A percentile compares a stretch with the other conserved stretches of the same genome.
phyloP scores from a whole-genome alignment of 2,113 vertebrate species.

The Hippocampus barbouri region DNA sequence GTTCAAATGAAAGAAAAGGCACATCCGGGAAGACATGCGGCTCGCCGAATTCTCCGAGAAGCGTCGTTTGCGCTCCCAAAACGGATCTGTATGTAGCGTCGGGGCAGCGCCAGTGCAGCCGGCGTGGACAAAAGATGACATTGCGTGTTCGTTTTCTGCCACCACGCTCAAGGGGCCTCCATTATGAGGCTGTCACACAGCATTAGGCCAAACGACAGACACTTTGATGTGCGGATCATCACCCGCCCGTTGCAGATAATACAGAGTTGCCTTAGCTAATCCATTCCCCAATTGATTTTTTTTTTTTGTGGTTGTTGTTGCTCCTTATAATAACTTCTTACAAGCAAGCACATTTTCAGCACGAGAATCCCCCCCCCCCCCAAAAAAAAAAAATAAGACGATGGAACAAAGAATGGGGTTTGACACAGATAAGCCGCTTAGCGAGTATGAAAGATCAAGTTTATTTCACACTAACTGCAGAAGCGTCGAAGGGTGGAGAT shows the following conservation, averaged over 20 bases:
- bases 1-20: constrained; percentile 34
- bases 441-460: constrained; percentile 9
- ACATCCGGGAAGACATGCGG: not conserved
- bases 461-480: too few species aligned
- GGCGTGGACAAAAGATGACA: constrained; percentile 77
- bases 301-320: not conserved
- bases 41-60: not conserved
- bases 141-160: constrained; percentile 67
- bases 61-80: not conserved
- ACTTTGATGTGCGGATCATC: constrained; percentile 84
- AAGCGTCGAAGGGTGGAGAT: too few species aligned
- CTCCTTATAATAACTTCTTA: constrained; percentile 69
- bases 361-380: constrained; percentile 48
- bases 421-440: constrained; percentile 48
- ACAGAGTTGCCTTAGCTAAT: constrained; percentile 75
- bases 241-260: constrained; percentile 76
- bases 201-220: constrained; percentile 77
- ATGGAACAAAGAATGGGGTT: constrained; percentile 40
- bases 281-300: constrained; percentile 69
- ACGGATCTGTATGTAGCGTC: not conserved
- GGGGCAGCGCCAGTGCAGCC: constrained; percentile 56
- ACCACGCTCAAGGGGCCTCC: constrained; percentile 69
- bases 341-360: constrained; percentile 71
- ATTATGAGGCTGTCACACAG: constrained; percentile 79
- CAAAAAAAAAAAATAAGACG: constrained; percentile 50